Conservation (phyloP, 2,797 vertebrate genomes). For the Pteropus rufus region DNA sequence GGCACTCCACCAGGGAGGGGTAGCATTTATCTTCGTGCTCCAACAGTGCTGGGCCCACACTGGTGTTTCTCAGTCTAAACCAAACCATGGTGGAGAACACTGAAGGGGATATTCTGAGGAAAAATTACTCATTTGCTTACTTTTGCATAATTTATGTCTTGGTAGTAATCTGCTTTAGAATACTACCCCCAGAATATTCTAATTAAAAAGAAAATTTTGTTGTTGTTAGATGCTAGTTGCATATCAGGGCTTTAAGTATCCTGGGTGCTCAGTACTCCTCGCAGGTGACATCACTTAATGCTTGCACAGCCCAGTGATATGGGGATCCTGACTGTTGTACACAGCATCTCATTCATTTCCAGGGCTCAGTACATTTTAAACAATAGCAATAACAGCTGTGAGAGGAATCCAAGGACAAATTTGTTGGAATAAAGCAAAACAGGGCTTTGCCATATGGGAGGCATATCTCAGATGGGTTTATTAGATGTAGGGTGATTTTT, state of each 20-base stretch:
- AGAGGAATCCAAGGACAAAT: constrained; percentile 60
- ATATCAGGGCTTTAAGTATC: background rate
- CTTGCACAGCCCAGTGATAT: background rate
- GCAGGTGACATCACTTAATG: background rate
- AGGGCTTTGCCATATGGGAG: constrained; percentile 68
- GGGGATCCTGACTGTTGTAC: background rate
- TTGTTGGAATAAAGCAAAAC: constrained; percentile 68
- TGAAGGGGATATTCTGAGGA: background rate
- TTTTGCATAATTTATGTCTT: background rate
- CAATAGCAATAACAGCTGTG: constrained; percentile 52
- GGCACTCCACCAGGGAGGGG: background rate
- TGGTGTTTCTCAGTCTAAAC: background rate
- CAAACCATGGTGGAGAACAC: background rate
- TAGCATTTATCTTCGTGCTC: background rate
- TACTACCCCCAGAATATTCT: background rate
- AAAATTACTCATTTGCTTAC: background rate
- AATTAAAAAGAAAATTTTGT: background rate
- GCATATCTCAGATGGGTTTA: constrained; percentile 61
- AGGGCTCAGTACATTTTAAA: background rate
- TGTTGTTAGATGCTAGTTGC: background rate
- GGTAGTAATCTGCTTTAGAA: background rate
- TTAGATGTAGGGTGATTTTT: constrained; percentile 57
- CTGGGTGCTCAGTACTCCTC: background rate
- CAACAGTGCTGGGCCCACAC: background rate
- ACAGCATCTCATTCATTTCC: background rate